Conservation (phyloP, 2,888 invertebrate species). For the Volucella zonaria region DNA sequence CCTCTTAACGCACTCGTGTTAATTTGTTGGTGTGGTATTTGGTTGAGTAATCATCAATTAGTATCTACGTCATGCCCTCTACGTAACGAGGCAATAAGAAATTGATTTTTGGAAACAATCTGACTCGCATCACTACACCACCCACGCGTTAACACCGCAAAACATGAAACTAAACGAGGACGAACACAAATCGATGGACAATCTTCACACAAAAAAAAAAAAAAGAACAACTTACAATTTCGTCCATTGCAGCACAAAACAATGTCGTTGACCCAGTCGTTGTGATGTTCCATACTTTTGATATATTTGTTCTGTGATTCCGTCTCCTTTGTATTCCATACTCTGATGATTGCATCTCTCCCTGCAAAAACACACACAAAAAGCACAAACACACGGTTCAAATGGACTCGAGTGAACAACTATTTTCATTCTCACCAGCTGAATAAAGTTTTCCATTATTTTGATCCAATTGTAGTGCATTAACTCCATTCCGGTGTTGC, state of each 20-base stretch:
- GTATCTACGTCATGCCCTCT: not conserved
- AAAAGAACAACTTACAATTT: slow-evolving; percentile 86
- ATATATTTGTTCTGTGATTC: slow-evolving; percentile 89
- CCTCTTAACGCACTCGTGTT: too few relatives aligned
- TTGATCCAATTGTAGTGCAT: slow-evolving; percentile 96
- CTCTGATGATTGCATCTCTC: slow-evolving; percentile 97
- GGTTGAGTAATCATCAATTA: not conserved
- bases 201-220: not conserved
- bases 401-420: not conserved
- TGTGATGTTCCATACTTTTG: slow-evolving; percentile 99
- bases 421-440: slow-evolving; percentile 83
- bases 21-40: not conserved
- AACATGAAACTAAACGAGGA: not conserved
- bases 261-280: slow-evolving; percentile 99
- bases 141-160: not conserved
- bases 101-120: slow-evolving; percentile 31
- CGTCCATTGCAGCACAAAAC: slow-evolving; percentile 98
- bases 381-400: not conserved
- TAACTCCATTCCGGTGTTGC: slow-evolving; percentile 96
- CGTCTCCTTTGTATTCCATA: slow-evolving; percentile 88
- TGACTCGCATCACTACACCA: not conserved
- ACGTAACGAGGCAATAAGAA: slow-evolving; percentile 22
- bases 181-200: not conserved
- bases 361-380: slow-evolving; percentile 83
- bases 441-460: slow-evolving; percentile 94